These are phyloP conservation scores for Pelodytes ibericus DNA, from an alignment of 2,797 vertebrate species.

Conservation along the genomic window DNA sequence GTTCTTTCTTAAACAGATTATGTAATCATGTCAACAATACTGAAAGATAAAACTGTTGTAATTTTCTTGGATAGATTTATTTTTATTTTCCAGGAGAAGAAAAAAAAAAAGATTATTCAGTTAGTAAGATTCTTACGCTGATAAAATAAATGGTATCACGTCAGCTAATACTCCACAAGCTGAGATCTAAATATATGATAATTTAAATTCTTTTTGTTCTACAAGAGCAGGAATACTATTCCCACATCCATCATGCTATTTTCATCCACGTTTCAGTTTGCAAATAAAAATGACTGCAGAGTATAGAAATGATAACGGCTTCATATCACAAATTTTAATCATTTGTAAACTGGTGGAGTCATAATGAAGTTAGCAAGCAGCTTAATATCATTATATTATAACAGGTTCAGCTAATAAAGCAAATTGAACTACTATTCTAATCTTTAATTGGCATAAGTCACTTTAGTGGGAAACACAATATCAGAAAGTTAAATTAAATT, in stretches of 20 bases:
- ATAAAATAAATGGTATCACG: neutral
- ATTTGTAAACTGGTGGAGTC: neutral
- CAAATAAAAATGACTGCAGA: neutral
- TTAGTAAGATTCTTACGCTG: neutral
- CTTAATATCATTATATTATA: constrained; percentile 18
- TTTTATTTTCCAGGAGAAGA: neutral
- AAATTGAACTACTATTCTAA: constrained; percentile 3
- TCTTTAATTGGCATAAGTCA: constrained; percentile 18
- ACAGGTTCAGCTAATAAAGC: constrained; percentile 2
- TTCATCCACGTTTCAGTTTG: neutral
- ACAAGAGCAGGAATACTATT: neutral
- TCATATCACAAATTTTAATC: constrained; percentile 7
- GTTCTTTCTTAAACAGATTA: constrained; percentile 25
- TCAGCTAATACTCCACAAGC: neutral
- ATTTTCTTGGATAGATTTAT: neutral
- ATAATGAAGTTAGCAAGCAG: constrained; percentile 19
- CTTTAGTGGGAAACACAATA: constrained; percentile 8
- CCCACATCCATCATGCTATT: neutral
- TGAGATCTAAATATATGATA: neutral
- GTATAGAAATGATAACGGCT: neutral
- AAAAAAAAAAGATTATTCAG: neutral
- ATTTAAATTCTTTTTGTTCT: constrained; percentile 1
- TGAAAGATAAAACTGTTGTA: constrained; percentile 21
- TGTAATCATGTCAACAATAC: constrained; percentile 34
- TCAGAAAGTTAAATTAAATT: constrained; percentile 6